phyloP scores from a whole-genome alignment of 2,113 vertebrate genomes.

The Capreolus pygargus region DNA sequence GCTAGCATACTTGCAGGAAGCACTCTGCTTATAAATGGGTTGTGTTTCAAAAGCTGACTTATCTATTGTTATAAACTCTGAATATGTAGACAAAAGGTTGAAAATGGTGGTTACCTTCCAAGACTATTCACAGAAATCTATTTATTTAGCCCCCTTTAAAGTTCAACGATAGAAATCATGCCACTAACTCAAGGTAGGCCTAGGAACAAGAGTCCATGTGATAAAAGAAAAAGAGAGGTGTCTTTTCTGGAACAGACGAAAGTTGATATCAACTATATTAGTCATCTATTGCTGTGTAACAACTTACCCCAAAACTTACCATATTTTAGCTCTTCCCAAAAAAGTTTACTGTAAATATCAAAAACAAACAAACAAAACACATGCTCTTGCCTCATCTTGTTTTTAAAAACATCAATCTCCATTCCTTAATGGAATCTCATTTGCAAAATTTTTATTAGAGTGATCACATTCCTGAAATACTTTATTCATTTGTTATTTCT shows the following conservation, averaged over 20 bases:
- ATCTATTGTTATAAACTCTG: conserved; percentile 40
- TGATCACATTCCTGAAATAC: not conserved
- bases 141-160: not conserved
- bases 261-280: not conserved
- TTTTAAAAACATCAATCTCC: not conserved
- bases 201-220: not conserved
- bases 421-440: conserved; percentile 6
- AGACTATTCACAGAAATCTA: not conserved
- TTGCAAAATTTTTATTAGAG: not conserved
- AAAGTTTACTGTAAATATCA: not conserved
- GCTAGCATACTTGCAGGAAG: not conserved
- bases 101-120: not conserved
- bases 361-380: not conserved
- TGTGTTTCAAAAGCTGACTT: conserved; percentile 34
- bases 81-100: not conserved
- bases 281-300: not conserved
- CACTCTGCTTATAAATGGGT: not conserved
- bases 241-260: not conserved
- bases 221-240: conserved; percentile 16
- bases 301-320: not conserved
- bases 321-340: not conserved
- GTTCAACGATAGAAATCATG: not conserved
- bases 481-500: not conserved
- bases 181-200: not conserved
- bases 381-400: not conserved